phyloP scores from a whole-genome alignment of 1,140 invertebrate species.

The Pseudomyrmex gracilis region DNA sequence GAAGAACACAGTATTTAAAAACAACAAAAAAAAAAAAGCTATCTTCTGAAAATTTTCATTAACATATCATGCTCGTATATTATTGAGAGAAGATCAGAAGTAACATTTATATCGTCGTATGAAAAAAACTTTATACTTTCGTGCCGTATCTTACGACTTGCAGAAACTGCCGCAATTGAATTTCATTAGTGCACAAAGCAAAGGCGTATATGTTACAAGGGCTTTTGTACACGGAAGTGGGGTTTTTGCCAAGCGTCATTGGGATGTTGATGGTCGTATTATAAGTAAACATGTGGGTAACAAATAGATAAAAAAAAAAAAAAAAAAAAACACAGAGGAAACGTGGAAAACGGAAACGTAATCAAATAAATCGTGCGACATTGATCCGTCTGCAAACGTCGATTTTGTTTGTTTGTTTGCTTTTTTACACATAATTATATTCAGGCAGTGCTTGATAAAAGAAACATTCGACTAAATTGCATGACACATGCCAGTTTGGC shows the following conservation, averaged over 20 bases:
- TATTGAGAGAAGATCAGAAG: background rate
- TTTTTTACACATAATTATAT: constrained; percentile 8
- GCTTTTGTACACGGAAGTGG: background rate
- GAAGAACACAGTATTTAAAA: background rate
- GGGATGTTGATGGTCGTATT: background rate
- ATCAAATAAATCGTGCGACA: constrained; percentile 42
- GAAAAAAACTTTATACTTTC: background rate
- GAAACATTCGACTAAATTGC: constrained; percentile 34
- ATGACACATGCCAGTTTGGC: constrained; percentile 70
- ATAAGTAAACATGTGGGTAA: background rate
- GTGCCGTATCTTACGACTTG: background rate
- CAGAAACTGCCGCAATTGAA: background rate
- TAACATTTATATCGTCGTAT: constrained; percentile 7
- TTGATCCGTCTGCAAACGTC: constrained; percentile 13
- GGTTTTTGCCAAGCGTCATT: background rate
- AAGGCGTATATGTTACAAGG: background rate
- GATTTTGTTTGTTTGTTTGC: background rate
- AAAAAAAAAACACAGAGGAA: too few relatives aligned
- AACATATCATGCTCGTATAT: constrained; percentile 15
- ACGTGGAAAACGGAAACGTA: background rate
- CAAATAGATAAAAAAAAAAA: background rate
- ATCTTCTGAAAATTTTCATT: background rate
- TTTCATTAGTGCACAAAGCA: background rate
- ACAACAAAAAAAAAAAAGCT: background rate
- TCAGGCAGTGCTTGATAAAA: constrained; percentile 35